phyloP scores from a whole-genome alignment of 2,797 vertebrate genomes.

The Uromys caudimaculatus region DNA sequence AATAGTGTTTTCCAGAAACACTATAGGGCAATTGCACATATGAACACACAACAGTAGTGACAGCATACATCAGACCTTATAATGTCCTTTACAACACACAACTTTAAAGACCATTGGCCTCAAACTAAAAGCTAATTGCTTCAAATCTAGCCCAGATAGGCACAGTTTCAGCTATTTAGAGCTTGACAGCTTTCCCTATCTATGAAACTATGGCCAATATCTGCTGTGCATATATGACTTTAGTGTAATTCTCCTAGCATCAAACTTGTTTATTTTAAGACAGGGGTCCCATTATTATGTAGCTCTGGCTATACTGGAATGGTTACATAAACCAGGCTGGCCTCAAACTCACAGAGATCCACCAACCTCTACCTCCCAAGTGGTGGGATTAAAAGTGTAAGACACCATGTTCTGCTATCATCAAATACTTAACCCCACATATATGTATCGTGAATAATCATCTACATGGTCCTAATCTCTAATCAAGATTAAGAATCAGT shows the following conservation, averaged over 20 bases:
- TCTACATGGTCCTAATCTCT: background rate
- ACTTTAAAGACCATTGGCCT: background rate
- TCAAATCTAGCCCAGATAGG: background rate
- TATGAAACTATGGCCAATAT: background rate
- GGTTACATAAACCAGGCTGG: no score
- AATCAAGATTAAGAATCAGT: background rate
- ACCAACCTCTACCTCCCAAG: background rate
- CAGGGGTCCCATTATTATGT: background rate
- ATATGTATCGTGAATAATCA: background rate
- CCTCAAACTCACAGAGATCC: background rate
- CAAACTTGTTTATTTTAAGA: background rate
- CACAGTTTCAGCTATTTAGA: conserved; percentile 24
- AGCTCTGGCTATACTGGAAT: background rate
- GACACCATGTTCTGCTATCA: background rate
- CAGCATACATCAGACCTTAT: background rate
- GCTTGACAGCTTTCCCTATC: background rate
- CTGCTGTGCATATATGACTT: background rate
- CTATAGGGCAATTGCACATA: background rate
- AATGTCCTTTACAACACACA: background rate
- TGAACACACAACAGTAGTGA: background rate
- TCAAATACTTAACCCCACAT: background rate
- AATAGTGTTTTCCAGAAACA: background rate
- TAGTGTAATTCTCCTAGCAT: background rate
- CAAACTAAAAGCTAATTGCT: background rate
- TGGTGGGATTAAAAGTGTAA: background rate